A percentile compares a stretch with the other conserved stretches of the same genome.
Evolutionary conservation across 2,113 vertebrate species (phyloP).

Genomic region (Pelusios castaneus): DNA sequence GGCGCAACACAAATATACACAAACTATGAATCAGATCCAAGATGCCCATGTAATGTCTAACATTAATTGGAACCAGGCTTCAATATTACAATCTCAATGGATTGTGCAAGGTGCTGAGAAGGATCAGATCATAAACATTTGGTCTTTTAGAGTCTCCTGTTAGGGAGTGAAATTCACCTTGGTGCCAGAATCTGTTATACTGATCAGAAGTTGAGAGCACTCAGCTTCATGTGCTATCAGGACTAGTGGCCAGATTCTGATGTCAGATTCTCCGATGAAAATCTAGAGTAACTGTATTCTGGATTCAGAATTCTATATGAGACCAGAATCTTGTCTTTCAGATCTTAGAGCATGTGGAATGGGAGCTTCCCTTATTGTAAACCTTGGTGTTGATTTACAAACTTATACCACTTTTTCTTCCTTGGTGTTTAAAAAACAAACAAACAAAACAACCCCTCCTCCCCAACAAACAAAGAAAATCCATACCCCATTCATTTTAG

Average conservation of each 20-base stretch:
- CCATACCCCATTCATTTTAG: not conserved
- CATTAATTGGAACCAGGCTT: not conserved
- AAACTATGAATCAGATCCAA: not conserved
- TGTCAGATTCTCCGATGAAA: not conserved
- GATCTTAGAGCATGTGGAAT: not conserved
- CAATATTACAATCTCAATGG: not conserved
- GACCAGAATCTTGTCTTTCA: not conserved
- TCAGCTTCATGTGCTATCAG: not conserved
- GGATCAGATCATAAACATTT: not conserved
- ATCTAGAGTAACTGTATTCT: not conserved
- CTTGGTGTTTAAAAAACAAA: not conserved
- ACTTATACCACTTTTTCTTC: not conserved
- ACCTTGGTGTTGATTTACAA: not conserved
- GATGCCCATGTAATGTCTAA: not conserved
- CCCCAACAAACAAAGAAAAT: no score
- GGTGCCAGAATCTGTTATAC: not conserved
- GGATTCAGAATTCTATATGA: not conserved
- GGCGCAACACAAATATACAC: not conserved
- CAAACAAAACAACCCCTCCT: no score
- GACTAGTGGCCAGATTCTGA: not conserved
- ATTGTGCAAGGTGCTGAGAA: not conserved
- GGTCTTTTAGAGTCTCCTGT: not conserved
- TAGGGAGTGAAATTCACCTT: not conserved
- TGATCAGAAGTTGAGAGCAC: not conserved
- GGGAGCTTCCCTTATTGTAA: not conserved